Conservation (phyloP, 2,888 invertebrate genomes). For the Limnephilus lunatus region DNA sequence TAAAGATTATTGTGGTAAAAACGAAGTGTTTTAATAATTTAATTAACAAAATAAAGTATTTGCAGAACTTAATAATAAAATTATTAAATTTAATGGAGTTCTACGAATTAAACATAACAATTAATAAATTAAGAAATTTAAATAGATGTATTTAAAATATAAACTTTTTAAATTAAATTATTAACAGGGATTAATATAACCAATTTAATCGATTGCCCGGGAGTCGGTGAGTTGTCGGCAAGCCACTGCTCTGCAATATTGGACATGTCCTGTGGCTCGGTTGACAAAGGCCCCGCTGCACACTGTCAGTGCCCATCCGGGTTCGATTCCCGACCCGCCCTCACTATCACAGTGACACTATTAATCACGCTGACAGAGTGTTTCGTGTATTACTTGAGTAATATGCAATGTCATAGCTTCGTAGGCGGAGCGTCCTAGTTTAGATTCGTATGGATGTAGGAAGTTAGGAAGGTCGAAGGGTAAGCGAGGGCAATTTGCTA, state of each 20-base stretch:
- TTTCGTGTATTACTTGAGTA: conserved; percentile 60
- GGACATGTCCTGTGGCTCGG: conserved; percentile 51
- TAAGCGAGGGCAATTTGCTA: neutral
- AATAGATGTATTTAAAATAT: too few species aligned
- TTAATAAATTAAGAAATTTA: too few species aligned
- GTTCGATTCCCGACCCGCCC: conserved; percentile 46
- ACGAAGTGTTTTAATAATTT: too few species aligned
- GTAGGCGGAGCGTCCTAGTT: neutral
- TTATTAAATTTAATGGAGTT: too few species aligned
- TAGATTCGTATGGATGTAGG: conserved; percentile 12
- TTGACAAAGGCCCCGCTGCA: conserved; percentile 47
- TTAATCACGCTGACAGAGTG: conserved; percentile 61
- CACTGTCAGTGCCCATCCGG: neutral
- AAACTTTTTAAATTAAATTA: too few species aligned
- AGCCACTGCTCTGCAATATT: conserved; percentile 26
- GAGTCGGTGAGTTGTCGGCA: neutral
- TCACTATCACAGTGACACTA: conserved; percentile 50
- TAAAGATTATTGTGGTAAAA: too few species aligned
- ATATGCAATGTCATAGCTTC: conserved; percentile 56
- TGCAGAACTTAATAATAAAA: too few species aligned
- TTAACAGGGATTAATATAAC: neutral
- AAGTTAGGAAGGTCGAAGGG: neutral
- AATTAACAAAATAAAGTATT: too few species aligned
- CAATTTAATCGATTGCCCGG: neutral
- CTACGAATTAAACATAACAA: too few species aligned